phyloP scores from a whole-genome alignment of 2,888 invertebrate species.

The Monochamus alternatus region DNA sequence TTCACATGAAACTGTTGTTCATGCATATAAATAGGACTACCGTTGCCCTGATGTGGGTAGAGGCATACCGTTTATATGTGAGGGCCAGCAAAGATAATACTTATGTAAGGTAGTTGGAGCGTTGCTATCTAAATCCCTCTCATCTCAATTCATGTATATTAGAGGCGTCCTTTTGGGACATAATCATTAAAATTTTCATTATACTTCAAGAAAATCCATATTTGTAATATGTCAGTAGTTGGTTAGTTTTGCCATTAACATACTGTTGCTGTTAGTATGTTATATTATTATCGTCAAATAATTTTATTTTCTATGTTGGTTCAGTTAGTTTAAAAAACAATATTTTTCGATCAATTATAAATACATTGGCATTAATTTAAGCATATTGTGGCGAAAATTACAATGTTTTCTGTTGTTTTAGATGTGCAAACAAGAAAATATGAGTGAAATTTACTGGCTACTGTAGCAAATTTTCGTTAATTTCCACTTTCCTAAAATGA shows the following conservation, averaged over 20 bases:
- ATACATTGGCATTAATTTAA: too few relatives aligned
- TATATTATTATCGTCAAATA: too few relatives aligned
- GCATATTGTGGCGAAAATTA: too few relatives aligned
- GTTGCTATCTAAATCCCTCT: conserved; percentile 21
- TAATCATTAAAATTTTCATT: conserved; percentile 18
- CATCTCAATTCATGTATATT: conserved; percentile 26
- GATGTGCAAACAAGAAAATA: too few relatives aligned
- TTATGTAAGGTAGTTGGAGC: conserved; percentile 12
- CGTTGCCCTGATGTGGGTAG: conserved; percentile 19
- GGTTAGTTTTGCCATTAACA: not conserved
- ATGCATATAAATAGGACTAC: conserved; percentile 4
- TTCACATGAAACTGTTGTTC: not conserved
- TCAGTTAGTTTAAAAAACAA: too few relatives aligned
- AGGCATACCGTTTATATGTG: not conserved
- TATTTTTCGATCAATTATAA: too few relatives aligned
- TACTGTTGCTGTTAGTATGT: not conserved
- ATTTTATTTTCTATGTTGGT: too few relatives aligned
- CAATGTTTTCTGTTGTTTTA: too few relatives aligned
- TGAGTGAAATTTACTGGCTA: too few relatives aligned
- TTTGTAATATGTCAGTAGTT: not conserved
- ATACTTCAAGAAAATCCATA: conserved; percentile 11
- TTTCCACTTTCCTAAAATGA: too few relatives aligned
- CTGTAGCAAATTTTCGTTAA: too few relatives aligned
- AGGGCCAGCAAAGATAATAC: conserved; percentile 15
- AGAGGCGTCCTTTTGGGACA: conserved; percentile 2